These are phyloP conservation scores for Cyclopterus lumpus DNA, from an alignment of 2,797 vertebrate genomes.

Conservation along the genomic window DNA sequence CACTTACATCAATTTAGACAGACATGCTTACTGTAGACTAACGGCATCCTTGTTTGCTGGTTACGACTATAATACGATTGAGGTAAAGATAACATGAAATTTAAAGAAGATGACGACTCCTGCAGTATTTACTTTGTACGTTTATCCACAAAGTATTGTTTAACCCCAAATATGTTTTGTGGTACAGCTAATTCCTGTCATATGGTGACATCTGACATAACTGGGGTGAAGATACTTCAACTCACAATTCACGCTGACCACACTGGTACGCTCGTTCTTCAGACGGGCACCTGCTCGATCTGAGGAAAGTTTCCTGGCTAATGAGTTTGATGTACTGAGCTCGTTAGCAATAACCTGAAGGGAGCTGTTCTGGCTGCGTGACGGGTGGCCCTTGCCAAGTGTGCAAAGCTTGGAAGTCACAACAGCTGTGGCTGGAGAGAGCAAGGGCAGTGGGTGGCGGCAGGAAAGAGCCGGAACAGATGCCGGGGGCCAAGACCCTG, in stretches of 20 bases:
- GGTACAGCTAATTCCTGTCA: background rate
- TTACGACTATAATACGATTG: slow-evolving; percentile 12
- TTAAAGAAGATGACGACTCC: slow-evolving; percentile 23
- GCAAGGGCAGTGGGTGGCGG: slow-evolving; percentile 72
- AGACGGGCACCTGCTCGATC: slow-evolving; percentile 66
- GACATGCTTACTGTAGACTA: slow-evolving; percentile 41
- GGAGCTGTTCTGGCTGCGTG: slow-evolving; percentile 84
- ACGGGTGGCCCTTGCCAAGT: slow-evolving; percentile 78
- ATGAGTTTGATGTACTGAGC: slow-evolving; percentile 86
- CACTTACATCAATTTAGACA: slow-evolving; percentile 63
- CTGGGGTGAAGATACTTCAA: slow-evolving; percentile 9
- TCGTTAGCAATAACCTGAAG: slow-evolving; percentile 87
- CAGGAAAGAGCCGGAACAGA: slow-evolving; percentile 68
- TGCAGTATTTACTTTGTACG: slow-evolving; percentile 25
- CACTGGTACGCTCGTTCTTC: slow-evolving; percentile 53
- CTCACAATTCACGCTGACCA: slow-evolving; percentile 44
- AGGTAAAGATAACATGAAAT: slow-evolving; percentile 13
- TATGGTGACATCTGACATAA: slow-evolving; percentile 1
- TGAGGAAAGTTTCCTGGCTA: slow-evolving; percentile 80
- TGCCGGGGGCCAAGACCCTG: slow-evolving; percentile 72
- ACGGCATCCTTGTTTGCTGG: slow-evolving; percentile 33
- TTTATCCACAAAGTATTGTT: slow-evolving; percentile 16
- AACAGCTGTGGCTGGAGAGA: slow-evolving; percentile 76
- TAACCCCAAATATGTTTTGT: background rate
- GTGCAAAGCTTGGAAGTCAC: slow-evolving; percentile 74